These are phyloP conservation scores for Epistrophella euchroma DNA, from an alignment of 2,888 invertebrate genomes.

Conservation along the genomic window DNA sequence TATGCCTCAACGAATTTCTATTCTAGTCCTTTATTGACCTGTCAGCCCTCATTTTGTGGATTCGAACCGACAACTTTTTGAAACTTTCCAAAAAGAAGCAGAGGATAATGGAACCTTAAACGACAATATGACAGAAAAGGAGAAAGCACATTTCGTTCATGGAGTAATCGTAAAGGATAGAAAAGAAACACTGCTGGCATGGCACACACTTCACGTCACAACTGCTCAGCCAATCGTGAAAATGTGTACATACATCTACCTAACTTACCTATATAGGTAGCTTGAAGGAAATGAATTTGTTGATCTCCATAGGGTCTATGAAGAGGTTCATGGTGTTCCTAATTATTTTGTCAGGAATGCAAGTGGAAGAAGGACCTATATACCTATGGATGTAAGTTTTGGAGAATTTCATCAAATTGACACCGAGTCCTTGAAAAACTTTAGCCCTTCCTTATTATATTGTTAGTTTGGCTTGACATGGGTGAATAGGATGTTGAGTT, in stretches of 20 bases:
- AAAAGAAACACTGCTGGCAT: background rate
- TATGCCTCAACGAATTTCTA: slow-evolving; percentile 46
- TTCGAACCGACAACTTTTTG: slow-evolving; percentile 49
- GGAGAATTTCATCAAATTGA: slow-evolving; percentile 56
- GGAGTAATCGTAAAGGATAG: background rate
- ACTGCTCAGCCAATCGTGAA: slow-evolving; percentile 21
- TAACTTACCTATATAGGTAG: background rate
- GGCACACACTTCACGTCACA: background rate
- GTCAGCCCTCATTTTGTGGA: slow-evolving; percentile 61
- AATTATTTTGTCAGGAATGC: slow-evolving; percentile 24
- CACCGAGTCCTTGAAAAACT: slow-evolving; percentile 60
- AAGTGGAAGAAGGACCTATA: slow-evolving; percentile 38
- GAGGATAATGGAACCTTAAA: background rate
- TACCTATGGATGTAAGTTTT: slow-evolving; percentile 25
- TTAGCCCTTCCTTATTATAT: slow-evolving; percentile 27
- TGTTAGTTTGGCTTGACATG: slow-evolving; percentile 12
- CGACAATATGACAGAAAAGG: slow-evolving; percentile 33
- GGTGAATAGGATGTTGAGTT: background rate
- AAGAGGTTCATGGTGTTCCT: slow-evolving; percentile 5
- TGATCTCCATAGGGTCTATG: slow-evolving; percentile 18
- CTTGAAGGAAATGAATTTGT: background rate
- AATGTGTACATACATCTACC: background rate
- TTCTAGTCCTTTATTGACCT: slow-evolving; percentile 61
- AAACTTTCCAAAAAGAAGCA: slow-evolving; percentile 39
- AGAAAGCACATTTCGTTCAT: background rate